Percentiles rank a stretch among this genome's conserved stretches.
phyloP scores from a whole-genome alignment of 1,140 invertebrate genomes.

The Bradysia coprophila region DNA sequence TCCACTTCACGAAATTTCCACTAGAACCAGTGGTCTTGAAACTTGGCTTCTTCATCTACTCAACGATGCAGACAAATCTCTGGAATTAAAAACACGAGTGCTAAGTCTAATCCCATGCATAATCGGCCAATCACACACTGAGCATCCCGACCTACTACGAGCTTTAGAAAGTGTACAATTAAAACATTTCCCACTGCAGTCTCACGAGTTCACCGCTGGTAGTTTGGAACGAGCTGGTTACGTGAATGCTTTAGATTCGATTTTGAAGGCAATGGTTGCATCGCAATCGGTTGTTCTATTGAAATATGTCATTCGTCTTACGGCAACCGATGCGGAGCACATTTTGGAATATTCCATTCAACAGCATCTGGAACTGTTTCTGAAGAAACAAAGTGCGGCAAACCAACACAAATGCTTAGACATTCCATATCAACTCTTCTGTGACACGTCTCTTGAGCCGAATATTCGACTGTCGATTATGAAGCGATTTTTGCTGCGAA shows the following conservation, averaged over 20 bases:
- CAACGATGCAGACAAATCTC: not conserved
- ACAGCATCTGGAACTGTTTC: not conserved
- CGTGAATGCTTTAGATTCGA: not conserved
- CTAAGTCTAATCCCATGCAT: slow-evolving; percentile 3
- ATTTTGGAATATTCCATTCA: slow-evolving; percentile 2
- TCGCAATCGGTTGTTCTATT: slow-evolving; percentile 3
- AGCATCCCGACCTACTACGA: not conserved
- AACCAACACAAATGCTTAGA: not conserved
- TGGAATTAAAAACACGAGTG: slow-evolving; percentile 2
- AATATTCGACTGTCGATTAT: not conserved
- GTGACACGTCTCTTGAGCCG: not conserved
- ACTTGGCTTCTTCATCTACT: not conserved
- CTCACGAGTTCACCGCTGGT: slow-evolving; percentile 1
- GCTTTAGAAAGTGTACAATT: slow-evolving; percentile 1
- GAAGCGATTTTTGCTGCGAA: slow-evolving; percentile 1
- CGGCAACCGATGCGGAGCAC: slow-evolving; percentile 1
- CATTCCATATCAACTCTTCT: slow-evolving; percentile 1
- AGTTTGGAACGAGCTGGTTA: slow-evolving; percentile 2
- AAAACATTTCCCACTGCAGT: slow-evolving; percentile 3
- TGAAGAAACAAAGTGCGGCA: not conserved
- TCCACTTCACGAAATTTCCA: not conserved
- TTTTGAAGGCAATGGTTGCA: not conserved
- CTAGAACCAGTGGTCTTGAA: not conserved
- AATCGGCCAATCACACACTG: not conserved
- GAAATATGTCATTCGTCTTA: slow-evolving; percentile 2